Base-by-base conservation (phyloP, 1,140 invertebrate species). In the Dendrolimus kikuchii region DNA sequence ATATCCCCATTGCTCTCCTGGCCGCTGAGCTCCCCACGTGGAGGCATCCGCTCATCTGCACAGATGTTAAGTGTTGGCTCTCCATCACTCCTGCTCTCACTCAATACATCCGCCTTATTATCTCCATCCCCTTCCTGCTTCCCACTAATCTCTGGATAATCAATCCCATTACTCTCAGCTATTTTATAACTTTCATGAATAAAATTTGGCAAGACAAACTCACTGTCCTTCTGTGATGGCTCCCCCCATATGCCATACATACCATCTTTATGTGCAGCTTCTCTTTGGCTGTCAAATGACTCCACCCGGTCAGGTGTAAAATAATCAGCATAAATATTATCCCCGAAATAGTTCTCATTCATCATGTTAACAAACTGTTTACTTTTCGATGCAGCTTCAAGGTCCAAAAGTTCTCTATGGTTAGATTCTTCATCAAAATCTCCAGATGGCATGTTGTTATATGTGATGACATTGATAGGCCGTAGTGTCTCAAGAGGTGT, bases 31-130 rank as follows among this genome's bases (percentile, higher is more conserved):
- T 95, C 94, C 5, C 94, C 94, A 59, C 93, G 89, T 0, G 94
- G 91, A 40, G 94, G 94, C 93, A 95, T 95, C 50, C 91, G 91
- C 75, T 95, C 94, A 70, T 95, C 94, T 0, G 94, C 92, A 60
- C 93, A 90, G 64, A 96, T 95, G 68, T 95, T 92, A 40, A 93
- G 77, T 23, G 91, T 87, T 44, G 89, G 87, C 49, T 90, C 90
- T 47, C 90, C 88, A 50, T 91, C 89, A 51, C 90, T 90, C 10
- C 89, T 84, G 46, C 88, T 87, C 57, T 88, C 86, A 47, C 89
- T 90, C 49, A 89, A 78, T 52, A 91, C 88, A 41, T 86, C 83
- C 9, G 64, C 68, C 64, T 88, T 88, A 60, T 76, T 81, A 43
- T 79, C 76, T 4, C 10, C 57, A 38, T 73, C 68, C 6, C 51